phyloP scores from a whole-genome alignment of 2,797 vertebrate genomes.

The Enteromius thamalakanensis region DNA sequence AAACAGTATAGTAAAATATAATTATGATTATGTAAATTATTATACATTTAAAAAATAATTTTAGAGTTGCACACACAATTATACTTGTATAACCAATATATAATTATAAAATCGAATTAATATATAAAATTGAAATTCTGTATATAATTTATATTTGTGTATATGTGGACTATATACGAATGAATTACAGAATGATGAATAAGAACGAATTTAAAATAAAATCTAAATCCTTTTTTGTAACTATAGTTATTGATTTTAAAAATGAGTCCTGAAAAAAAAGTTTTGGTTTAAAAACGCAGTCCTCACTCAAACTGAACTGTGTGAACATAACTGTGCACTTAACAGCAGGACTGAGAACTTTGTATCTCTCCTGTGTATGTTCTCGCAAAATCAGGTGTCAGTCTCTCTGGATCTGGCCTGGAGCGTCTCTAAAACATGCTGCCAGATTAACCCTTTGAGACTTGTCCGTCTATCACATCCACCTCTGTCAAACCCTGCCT shows the following conservation, averaged over 20 bases:
- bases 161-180: not conserved
- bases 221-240: not conserved
- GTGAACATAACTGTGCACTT: not conserved
- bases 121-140: not conserved
- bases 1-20: no score
- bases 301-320: not conserved
- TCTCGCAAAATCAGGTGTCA: conserved; percentile 26
- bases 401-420: conserved; percentile 27
- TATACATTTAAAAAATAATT: no score
- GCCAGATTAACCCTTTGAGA: conserved; percentile 51
- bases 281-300: not conserved
- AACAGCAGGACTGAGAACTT: not conserved
- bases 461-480: conserved; percentile 18
- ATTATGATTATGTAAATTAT: no score
- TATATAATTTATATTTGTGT: not conserved
- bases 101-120: not conserved
- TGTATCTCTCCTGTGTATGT: conserved; percentile 2
- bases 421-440: not conserved
- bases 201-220: not conserved
- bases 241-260: not conserved
- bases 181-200: not conserved
- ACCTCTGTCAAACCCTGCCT: conserved; percentile 22
- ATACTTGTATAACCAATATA: not conserved
- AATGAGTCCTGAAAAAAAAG: not conserved
- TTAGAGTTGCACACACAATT: not conserved